Base-by-base conservation (phyloP, 2,888 invertebrate genomes). In the Tachystola acroxantha region DNA sequence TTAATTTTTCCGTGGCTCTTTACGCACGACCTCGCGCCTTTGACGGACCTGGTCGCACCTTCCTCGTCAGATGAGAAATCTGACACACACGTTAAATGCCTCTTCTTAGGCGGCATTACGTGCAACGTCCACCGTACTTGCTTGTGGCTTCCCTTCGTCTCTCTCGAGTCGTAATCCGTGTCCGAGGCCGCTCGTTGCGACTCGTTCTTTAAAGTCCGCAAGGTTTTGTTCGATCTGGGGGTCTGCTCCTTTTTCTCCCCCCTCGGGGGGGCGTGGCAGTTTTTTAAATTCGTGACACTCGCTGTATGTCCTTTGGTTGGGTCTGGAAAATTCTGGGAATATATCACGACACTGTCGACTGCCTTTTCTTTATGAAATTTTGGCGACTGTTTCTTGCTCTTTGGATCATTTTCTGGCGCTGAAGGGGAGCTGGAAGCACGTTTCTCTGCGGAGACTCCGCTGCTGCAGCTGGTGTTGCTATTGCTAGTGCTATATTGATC, bases 401-500 rank as follows among this genome's bases (percentile, higher is more conserved):
- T 76, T 9, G 58, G 48, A 30, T 64, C 63, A 13, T 22, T 44
- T 16, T 79, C 74, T 11, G 50, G 54, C 14, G 62, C 61, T 0
- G 69, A 49, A 0, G 68, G 57, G 10, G 63, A 54, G 32, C 53
- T 62, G 1, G 68, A 50, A 1, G 54, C 49, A 31, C 67, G 64
- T 36, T 82, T 84, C 43, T 77, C 78, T 7, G 68, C 69, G 0
- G 80, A 79, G 39, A 75, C 73, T 0, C 76, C 81, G 45, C 84
- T 85, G 53, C 84, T 81, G 52, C 84, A 86, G 42, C 86, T 87
- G 1, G 85, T 86, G 43, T 82, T 84, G 47, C 85, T 86, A 40
- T 84, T 84, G 46, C 86, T 85, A 0, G 75, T 75, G 51, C 87
- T 88, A 63, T 92, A 92, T 57, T 92, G 91, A 53, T 92, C 92